A percentile compares a stretch with the other conserved stretches of the same genome.
phyloP scores from a whole-genome alignment of 2,113 vertebrate genomes.

The Scomber colias region DNA sequence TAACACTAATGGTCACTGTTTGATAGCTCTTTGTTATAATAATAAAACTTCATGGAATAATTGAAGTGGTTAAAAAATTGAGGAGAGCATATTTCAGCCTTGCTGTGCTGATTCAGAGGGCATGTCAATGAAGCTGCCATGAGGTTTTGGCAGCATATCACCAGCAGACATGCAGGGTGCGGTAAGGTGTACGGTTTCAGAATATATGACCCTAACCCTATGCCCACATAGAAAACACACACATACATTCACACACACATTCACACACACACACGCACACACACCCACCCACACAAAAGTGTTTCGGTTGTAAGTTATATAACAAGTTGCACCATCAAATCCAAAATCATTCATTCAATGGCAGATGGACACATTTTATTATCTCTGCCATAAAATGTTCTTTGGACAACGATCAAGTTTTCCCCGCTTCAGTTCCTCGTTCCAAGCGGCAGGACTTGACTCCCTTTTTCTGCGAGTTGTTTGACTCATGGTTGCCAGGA shows the following conservation, averaged over 20 bases:
- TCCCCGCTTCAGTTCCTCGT: conserved; percentile 8
- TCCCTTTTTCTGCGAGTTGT: conserved; percentile 19
- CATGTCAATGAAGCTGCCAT: conserved; percentile 38
- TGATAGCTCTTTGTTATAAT: no score
- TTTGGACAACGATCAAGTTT: conserved; percentile 38
- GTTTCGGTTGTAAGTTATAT: conserved; percentile 28
- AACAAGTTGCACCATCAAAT: conserved; percentile 29
- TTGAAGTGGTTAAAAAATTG: no score
- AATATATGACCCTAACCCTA: conserved; percentile 25
- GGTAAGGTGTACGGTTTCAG: conserved; percentile 60
- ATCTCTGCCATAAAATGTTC: conserved; percentile 54
- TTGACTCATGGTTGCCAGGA: conserved; percentile 34
- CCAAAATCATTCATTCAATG: conserved; percentile 24
- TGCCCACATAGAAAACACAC: background rate
- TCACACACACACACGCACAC: conserved; percentile 16
- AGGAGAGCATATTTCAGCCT: conserved; percentile 13
- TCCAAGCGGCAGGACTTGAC: conserved; percentile 7
- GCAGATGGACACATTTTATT: conserved; percentile 57
- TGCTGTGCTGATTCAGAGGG: conserved; percentile 51
- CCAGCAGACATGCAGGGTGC: conserved; percentile 41
- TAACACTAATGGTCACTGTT: background rate
- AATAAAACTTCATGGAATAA: no score
- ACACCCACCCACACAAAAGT: background rate
- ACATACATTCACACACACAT: conserved; percentile 18
- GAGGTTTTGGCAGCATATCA: conserved; percentile 43